Percentiles rank a stretch among this genome's conserved stretches.
These are phyloP conservation scores for Zaprionus nigranus DNA, from an alignment of 1,140 invertebrate genomes.

Conservation along the genomic window DNA sequence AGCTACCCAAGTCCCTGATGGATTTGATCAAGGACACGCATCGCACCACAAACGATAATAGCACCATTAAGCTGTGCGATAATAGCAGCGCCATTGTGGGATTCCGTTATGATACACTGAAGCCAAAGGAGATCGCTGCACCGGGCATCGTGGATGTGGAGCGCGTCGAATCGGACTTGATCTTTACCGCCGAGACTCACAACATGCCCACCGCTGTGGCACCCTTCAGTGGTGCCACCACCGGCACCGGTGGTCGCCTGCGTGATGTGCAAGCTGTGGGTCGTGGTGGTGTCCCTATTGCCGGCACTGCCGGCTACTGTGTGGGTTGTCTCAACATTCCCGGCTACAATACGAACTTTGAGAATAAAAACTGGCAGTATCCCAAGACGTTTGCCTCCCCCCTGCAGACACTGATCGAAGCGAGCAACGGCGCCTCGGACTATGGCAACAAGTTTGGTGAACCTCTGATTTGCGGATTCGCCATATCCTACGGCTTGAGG, in stretches of 20 bases:
- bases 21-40: slow-evolving; percentile 97
- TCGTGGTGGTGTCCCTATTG: slow-evolving; percentile 95
- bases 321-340: slow-evolving; percentile 96
- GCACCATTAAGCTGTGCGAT: slow-evolving; percentile 98
- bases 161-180: slow-evolving; percentile 92
- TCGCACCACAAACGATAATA: slow-evolving; percentile 93
- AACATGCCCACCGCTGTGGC: slow-evolving; percentile 99
- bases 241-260: slow-evolving; percentile 97
- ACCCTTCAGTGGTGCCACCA: slow-evolving; percentile 97
- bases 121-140: slow-evolving; percentile 87
- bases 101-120: slow-evolving; percentile 88
- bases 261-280: slow-evolving; percentile 97
- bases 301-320: slow-evolving; percentile 97
- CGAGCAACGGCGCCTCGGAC: slow-evolving; percentile 98
- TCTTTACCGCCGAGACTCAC: slow-evolving; percentile 99
- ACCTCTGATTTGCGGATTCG: slow-evolving; percentile 96
- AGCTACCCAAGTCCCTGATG: slow-evolving; percentile 92
- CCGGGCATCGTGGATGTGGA: slow-evolving; percentile 88
- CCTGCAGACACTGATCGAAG: slow-evolving; percentile 95
- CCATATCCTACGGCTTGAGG: slow-evolving; percentile 94
- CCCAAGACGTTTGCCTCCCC: slow-evolving; percentile 96
- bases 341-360: slow-evolving; percentile 94
- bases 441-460: slow-evolving; percentile 99
- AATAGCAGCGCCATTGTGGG: slow-evolving; percentile 98
- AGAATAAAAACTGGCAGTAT: slow-evolving; percentile 89